These are phyloP conservation scores for Drosophila nikananu DNA, from an alignment of 1,140 invertebrate species.

Conservation along the genomic window DNA sequence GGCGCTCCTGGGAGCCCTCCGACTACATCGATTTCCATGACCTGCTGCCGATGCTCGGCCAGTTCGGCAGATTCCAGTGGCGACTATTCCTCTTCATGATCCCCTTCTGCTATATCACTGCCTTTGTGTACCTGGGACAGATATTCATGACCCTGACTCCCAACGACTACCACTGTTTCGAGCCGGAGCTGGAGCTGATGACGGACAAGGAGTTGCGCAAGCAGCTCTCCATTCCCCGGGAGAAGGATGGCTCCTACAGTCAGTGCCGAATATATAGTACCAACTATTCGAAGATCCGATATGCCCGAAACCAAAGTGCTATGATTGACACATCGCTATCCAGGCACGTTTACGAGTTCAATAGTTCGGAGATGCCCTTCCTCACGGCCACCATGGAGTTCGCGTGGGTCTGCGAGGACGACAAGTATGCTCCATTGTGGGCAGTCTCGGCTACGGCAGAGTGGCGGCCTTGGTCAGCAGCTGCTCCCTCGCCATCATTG, in stretches of 20 bases:
- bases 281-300: constrained; percentile 87
- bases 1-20: constrained; percentile 4
- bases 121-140: constrained; percentile 93
- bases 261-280: constrained; percentile 90
- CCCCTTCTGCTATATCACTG: constrained; percentile 92
- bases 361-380: constrained; percentile 89
- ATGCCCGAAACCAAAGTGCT: constrained; percentile 84
- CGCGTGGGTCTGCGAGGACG: constrained; percentile 93
- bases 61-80: constrained; percentile 94
- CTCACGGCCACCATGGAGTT: constrained; percentile 91
- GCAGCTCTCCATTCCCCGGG: constrained; percentile 87
- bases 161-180: constrained; percentile 91
- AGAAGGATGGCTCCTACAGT: constrained; percentile 86
- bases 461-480: constrained; percentile 92
- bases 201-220: constrained; percentile 38
- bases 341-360: constrained; percentile 90
- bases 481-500: constrained; percentile 90
- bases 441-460: constrained; percentile 92
- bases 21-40: constrained; percentile 91
- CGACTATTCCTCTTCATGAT: constrained; percentile 93
- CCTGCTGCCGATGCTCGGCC: constrained; percentile 92
- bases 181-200: constrained; percentile 87
- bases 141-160: constrained; percentile 93
- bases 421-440: constrained; percentile 90
- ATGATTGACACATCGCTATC: constrained; percentile 88